Evolutionary conservation across 2,888 invertebrate species (phyloP).

Genomic region (Mylabris sibirica): DNA sequence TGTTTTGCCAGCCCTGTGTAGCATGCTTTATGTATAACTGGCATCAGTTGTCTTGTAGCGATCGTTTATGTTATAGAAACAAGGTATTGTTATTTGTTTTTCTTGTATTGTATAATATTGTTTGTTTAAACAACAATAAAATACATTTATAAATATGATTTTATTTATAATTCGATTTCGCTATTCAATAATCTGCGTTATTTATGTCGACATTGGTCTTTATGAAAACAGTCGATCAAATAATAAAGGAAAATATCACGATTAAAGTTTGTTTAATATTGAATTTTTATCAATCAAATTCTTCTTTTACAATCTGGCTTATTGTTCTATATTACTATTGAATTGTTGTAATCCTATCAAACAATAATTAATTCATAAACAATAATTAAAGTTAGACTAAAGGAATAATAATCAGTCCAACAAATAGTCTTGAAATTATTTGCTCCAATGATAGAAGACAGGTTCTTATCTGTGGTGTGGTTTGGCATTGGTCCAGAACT

Average conservation of each 20-base stretch:
- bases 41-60: conserved; percentile 30
- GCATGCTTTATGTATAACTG: no score
- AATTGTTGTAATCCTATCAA: background rate
- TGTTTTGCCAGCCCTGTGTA: no score
- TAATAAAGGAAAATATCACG: background rate
- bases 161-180: background rate
- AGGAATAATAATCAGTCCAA: background rate
- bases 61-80: conserved; percentile 33
- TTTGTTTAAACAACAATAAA: conserved; percentile 6
- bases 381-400: background rate
- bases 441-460: conserved; percentile 1
- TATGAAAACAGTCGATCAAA: background rate
- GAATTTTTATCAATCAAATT: background rate
- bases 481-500: conserved; percentile 10
- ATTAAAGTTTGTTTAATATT: background rate
- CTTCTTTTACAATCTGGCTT: background rate
- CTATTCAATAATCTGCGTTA: background rate
- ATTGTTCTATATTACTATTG: background rate
- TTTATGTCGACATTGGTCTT: background rate
- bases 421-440: conserved; percentile 5
- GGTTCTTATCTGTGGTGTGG: background rate
- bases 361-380: background rate
- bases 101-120: background rate
- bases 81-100: conserved; percentile 37
- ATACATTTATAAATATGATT: conserved; percentile 8